Conservation (phyloP, 2,888 invertebrate genomes). For the Netelia melanura region DNA sequence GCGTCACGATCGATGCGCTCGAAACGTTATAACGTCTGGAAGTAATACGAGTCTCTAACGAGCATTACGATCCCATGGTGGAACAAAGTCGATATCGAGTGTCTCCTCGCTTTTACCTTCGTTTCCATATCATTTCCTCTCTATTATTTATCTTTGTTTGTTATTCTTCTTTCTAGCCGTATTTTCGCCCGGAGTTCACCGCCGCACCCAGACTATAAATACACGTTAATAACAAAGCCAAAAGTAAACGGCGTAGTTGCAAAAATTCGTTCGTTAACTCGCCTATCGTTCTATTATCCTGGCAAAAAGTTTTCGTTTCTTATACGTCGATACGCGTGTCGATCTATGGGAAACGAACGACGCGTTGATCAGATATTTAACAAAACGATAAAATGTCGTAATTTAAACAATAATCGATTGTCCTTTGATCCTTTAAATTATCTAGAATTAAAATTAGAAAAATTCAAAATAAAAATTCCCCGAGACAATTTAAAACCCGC, state of each 20-base stretch:
- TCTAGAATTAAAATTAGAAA: no score
- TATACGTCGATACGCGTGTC: no score
- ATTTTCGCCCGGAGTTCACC: background rate
- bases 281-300: background rate
- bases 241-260: background rate
- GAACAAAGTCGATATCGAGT: background rate
- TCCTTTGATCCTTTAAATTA: no score
- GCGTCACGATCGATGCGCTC: constrained; percentile 73
- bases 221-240: background rate
- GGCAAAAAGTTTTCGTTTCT: no score
- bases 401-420: no score
- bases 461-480: background rate
- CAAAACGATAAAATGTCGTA: no score
- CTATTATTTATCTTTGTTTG: background rate
- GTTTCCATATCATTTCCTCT: background rate
- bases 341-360: no score
- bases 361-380: no score
- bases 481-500: background rate
- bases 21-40: constrained; percentile 65
- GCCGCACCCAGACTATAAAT: constrained; percentile 6
- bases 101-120: background rate
- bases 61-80: constrained; percentile 52
- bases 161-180: background rate
- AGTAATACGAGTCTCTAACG: constrained; percentile 51
- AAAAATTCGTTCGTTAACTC: constrained; percentile 8